A percentile compares a stretch with the other conserved stretches of the same genome.
phyloP scores from a whole-genome alignment of 2,888 invertebrate species.

The Drosophila sordidapex region DNA sequence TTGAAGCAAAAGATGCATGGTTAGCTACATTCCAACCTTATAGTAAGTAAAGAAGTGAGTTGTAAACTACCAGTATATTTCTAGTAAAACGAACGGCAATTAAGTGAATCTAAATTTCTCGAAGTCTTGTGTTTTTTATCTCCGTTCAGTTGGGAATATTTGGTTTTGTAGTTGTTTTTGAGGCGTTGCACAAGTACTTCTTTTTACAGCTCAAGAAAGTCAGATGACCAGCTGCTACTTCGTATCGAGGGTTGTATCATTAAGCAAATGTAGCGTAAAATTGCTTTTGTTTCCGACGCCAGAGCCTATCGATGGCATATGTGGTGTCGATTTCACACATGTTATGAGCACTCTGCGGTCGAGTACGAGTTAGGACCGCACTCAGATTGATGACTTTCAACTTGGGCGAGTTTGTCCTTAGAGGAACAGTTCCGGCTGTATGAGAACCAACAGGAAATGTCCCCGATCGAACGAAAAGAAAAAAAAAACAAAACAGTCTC shows the following conservation, averaged over 20 bases:
- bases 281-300: slow-evolving; percentile 70
- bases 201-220: slow-evolving; percentile 20
- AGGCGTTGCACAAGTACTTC: slow-evolving; percentile 12
- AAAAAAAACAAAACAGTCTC: slow-evolving; percentile 10
- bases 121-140: background rate
- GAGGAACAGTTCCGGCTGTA: slow-evolving; percentile 60
- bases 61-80: background rate
- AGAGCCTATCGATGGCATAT: slow-evolving; percentile 50
- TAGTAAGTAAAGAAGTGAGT: background rate
- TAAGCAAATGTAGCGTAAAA: slow-evolving; percentile 76
- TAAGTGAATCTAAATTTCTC: background rate
- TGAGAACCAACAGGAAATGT: slow-evolving; percentile 52
- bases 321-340: slow-evolving; percentile 83
- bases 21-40: slow-evolving; percentile 2
- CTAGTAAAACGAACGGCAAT: background rate
- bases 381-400: slow-evolving; percentile 68
- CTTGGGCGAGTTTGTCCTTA: slow-evolving; percentile 42
- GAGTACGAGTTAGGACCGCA: slow-evolving; percentile 30
- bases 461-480: slow-evolving; percentile 12
- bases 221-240: slow-evolving; percentile 41
- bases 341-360: slow-evolving; percentile 70
- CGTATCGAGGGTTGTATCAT: slow-evolving; percentile 59
- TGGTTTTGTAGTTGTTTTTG: background rate
- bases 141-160: background rate
- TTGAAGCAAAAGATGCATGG: slow-evolving; percentile 10